Evolutionary conservation across 1,140 invertebrate species (phyloP).

Genomic region (Caerostris extrusa): DNA sequence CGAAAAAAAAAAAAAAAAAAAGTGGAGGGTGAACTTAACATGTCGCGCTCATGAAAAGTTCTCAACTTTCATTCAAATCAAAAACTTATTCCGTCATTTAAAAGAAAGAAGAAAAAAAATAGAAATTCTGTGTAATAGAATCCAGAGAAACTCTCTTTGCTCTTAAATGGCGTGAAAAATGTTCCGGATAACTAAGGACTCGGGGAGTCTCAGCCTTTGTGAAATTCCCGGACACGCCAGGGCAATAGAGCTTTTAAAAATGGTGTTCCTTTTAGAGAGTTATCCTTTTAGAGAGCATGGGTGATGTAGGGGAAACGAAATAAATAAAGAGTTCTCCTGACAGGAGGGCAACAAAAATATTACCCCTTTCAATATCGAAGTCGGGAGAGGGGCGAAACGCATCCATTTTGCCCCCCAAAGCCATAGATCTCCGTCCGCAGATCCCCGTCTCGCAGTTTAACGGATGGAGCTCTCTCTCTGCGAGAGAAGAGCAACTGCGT

Average conservation of each 20-base stretch:
- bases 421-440: neutral
- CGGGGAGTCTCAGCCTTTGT: neutral
- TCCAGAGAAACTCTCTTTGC: no score
- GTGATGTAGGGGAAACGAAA: neutral
- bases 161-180: no score
- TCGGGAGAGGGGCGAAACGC: neutral
- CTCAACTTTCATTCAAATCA: no score
- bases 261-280: neutral
- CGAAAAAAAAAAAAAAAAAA: no score
- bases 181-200: no score
- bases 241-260: neutral
- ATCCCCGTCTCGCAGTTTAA: neutral
- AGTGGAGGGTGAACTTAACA: no score
- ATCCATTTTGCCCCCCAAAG: neutral
- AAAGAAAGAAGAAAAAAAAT: no score
- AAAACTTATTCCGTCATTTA: no score
- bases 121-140: no score
- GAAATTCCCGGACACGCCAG: neutral
- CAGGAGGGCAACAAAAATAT: slow-evolving; percentile 46
- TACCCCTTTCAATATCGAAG: slow-evolving; percentile 50
- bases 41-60: no score
- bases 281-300: no score
- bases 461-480: neutral
- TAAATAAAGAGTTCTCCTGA: slow-evolving; percentile 7
- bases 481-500: neutral